Conservation (phyloP, 2,888 invertebrate species). For the Neoitamus cyanurus region DNA sequence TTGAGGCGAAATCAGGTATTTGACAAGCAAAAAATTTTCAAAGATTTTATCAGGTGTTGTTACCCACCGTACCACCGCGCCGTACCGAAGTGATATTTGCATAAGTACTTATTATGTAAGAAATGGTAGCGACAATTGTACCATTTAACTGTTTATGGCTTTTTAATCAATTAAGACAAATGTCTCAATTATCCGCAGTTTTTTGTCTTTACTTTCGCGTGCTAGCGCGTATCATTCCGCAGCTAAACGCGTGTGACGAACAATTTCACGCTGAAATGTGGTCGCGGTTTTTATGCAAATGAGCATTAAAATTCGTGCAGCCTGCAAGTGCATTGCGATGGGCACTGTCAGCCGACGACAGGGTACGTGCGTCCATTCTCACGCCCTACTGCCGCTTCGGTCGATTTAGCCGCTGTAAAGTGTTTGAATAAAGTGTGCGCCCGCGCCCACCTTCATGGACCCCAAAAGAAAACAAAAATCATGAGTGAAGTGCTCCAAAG, state of each 20-base stretch:
- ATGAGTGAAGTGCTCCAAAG: background rate
- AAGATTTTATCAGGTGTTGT: background rate
- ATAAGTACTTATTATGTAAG: background rate
- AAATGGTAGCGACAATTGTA: background rate
- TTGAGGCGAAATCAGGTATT: background rate
- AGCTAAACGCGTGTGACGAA: background rate
- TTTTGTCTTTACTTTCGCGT: background rate
- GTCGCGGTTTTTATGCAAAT: background rate
- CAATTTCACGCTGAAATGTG: background rate
- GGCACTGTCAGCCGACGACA: background rate
- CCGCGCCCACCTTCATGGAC: background rate
- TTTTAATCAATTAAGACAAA: background rate
- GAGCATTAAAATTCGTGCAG: background rate
- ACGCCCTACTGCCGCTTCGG: background rate
- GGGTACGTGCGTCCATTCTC: background rate
- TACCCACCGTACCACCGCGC: background rate
- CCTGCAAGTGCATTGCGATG: background rate
- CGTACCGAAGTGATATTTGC: background rate
- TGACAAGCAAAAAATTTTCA: background rate
- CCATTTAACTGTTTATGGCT: background rate
- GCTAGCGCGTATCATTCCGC: background rate
- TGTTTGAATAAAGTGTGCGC: background rate
- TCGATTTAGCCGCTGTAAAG: background rate
- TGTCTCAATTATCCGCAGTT: background rate
- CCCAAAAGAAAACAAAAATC: background rate